Percentiles rank a stretch among this genome's conserved stretches.
These are phyloP conservation scores for Tinamus major DNA, from an alignment of 2,797 vertebrate genomes.

Conservation along the genomic window DNA sequence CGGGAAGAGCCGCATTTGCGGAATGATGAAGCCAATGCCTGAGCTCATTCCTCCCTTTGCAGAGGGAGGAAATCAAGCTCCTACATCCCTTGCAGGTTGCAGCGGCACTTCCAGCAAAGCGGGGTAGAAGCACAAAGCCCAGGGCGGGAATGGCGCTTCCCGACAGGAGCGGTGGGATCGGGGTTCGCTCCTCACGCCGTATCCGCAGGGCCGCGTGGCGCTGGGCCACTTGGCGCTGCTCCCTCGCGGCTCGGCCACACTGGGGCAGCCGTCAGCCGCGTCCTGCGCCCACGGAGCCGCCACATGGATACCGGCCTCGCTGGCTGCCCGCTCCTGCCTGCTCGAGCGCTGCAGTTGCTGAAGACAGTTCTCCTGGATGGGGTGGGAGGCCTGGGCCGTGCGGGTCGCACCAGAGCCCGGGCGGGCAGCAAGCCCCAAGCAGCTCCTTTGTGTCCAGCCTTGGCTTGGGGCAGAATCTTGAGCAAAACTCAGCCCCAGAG, in stretches of 20 bases:
- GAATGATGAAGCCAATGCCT: not conserved
- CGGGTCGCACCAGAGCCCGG: not conserved
- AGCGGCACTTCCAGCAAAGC: fast-evolving
- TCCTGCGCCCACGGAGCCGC: too few species aligned
- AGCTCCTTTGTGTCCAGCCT: not conserved
- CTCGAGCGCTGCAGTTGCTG: not conserved
- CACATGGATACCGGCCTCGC: too few species aligned
- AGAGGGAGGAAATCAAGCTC: not conserved
- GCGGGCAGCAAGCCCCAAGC: not conserved
- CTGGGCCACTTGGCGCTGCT: too few species aligned
- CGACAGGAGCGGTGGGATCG: not conserved
- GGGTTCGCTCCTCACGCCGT: not conserved
- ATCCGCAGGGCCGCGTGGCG: not conserved
- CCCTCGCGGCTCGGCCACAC: constrained; percentile 37
- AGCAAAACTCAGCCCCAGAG: not conserved
- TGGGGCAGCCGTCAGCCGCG: constrained; percentile 55
- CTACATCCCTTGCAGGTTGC: not conserved
- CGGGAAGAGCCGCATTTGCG: not conserved
- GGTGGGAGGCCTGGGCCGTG: not conserved
- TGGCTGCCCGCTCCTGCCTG: not conserved
- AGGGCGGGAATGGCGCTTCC: not conserved
- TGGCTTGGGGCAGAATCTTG: not conserved
- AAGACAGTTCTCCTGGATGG: not conserved
- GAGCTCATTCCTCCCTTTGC: not conserved
- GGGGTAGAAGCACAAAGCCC: not conserved